Evolutionary conservation across 2,113 vertebrate genomes (phyloP), one percentile per base, ranked within the genome.

Genomic region (Chaetorhynchus papuensis): DNA sequence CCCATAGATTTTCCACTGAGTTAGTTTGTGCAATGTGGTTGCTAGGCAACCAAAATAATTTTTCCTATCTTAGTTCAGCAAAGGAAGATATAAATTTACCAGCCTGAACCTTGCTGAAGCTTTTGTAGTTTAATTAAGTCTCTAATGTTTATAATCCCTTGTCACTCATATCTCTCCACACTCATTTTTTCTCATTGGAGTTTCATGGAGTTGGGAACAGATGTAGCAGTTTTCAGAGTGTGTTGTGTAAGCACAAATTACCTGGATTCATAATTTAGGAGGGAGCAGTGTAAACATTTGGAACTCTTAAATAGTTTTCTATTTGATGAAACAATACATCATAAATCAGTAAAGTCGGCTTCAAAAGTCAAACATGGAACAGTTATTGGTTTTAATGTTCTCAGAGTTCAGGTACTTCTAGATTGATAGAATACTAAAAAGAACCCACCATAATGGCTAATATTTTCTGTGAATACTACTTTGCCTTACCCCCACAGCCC

Each of bases 31-130:
- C 64, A 78, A 77, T n/a, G 35, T n/a, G 69, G 94, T 97, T 96
- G 94, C 94, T 91, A 90, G 63, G 95, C 82, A 96, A 91, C 92
- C 17, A 57, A 72, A 76, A 76, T 93, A 63, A 81, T 91, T 94
- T 94, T 91, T 71, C 83, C 45, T 88, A 52, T 81, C 82, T 41
- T 64, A 88, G 56, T 88, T 91, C 65, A 89, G 65, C 42, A 60
- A 93, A 54, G 70, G 13, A 89, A 89, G 78, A 89, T 72, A 47
- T 10, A 78, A 6, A 4, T 85, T 94, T 92, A 85, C 87, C 44
- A 94, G 26, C 24, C 39, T 78, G 42, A 91, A 90, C 35, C 53
- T 93, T 85, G 35, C 64, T 72, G 71, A 64, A 93, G 54, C 15
- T 84, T 92, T 33, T 76, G n/a, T 63, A 61, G 26, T 84, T 93